Conservation (phyloP, 2,113 vertebrate species). For the Spea bombifrons region DNA sequence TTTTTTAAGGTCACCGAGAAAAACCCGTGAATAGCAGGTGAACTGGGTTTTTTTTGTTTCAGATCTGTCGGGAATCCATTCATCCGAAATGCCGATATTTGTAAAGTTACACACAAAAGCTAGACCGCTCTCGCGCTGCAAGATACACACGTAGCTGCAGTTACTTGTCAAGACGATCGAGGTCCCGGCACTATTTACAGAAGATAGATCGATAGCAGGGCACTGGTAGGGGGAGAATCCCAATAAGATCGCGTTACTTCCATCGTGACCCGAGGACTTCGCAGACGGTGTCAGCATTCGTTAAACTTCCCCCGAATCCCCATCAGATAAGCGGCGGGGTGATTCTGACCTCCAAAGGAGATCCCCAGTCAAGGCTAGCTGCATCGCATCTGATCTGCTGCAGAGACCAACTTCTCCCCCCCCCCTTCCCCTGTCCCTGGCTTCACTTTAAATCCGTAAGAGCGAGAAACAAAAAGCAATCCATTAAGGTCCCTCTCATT, state of each 20-base stretch:
- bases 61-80: neutral
- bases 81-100: neutral
- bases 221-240: neutral
- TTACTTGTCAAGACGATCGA: neutral
- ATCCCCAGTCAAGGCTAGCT: neutral
- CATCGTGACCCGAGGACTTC: neutral
- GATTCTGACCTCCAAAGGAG: conserved; percentile 6
- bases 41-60: neutral
- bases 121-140: neutral
- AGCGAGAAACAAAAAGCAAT: neutral
- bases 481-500: neutral
- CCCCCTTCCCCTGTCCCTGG: neutral
- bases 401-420: conserved; percentile 2
- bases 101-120: conserved; percentile 6
- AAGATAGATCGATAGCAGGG: conserved; percentile 11
- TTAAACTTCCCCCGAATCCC: conserved; percentile 26
- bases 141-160: neutral
- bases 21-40: neutral
- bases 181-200: neutral
- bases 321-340: neutral
- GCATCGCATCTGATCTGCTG: conserved; percentile 2
- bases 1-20: conserved; percentile 49
- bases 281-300: neutral
- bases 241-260: neutral
- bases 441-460: neutral